These are phyloP conservation scores for Philopotamus ludificatus DNA, from an alignment of 1,140 invertebrate genomes.

Conservation along the genomic window DNA sequence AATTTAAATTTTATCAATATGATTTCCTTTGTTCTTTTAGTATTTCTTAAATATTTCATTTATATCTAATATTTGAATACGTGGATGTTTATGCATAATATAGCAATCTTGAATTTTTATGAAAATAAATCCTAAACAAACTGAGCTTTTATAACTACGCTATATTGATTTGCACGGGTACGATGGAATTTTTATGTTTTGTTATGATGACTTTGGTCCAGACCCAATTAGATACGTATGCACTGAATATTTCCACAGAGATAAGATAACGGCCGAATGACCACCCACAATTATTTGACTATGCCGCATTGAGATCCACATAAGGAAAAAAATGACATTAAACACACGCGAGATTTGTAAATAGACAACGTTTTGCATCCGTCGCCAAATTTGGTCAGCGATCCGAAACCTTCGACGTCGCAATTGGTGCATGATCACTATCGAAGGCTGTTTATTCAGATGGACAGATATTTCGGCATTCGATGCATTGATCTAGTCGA, in stretches of 20 bases:
- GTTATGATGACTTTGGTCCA: not conserved
- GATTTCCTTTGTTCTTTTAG: too few species aligned
- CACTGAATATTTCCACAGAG: conserved; percentile 29
- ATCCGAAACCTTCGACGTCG: too few species aligned
- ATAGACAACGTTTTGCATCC: too few species aligned
- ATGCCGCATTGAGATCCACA: not conserved
- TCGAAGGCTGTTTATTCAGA: not conserved
- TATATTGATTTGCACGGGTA: not conserved
- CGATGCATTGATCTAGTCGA: not conserved
- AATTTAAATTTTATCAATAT: too few species aligned
- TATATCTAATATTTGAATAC: too few species aligned
- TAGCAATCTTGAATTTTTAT: too few species aligned
- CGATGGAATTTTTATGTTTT: conserved; percentile 16
- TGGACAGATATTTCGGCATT: not conserved
- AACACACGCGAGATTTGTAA: too few species aligned
- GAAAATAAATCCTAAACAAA: conserved; percentile 29
- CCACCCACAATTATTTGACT: conserved; percentile 35
- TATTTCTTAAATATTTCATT: too few species aligned
- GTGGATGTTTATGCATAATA: too few species aligned
- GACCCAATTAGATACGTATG: conserved; percentile 22
- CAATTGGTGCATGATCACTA: not conserved
- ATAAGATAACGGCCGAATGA: conserved; percentile 36
- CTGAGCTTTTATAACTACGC: conserved; percentile 17
- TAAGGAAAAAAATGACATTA: not conserved
- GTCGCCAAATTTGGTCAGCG: too few species aligned